A percentile compares a stretch with the other conserved stretches of the same genome.
Evolutionary conservation across 2,797 vertebrate species (phyloP).

Genomic region (Premnoplex brunnescens): DNA sequence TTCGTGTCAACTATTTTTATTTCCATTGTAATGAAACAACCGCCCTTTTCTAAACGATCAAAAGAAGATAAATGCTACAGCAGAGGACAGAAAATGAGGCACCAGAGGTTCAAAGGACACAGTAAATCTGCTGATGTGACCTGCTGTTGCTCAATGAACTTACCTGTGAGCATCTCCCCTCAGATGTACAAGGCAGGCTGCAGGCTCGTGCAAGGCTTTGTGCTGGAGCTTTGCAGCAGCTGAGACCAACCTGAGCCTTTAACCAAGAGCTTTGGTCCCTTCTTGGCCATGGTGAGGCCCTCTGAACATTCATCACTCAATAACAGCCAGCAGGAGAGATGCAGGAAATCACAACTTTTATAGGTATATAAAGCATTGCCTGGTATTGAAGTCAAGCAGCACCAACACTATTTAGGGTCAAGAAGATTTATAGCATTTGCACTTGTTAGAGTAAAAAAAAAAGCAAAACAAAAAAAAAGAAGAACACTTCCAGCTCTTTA

Average conservation of each 20-base stretch:
- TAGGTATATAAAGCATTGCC: background rate
- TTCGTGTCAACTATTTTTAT: slow-evolving; percentile 19
- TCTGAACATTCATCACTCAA: background rate
- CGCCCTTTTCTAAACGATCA: background rate
- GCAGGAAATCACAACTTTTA: background rate
- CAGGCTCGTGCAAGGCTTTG: background rate
- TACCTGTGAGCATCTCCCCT: background rate
- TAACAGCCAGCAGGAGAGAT: background rate
- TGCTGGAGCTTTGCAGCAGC: background rate
- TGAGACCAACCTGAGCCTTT: background rate
- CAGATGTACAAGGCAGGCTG: background rate
- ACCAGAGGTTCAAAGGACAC: background rate
- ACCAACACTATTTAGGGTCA: background rate
- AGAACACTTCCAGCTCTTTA: background rate
- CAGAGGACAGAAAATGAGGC: background rate
- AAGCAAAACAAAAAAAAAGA: background rate
- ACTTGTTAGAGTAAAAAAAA: background rate
- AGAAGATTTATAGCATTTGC: background rate
- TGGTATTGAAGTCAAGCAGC: background rate
- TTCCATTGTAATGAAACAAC: slow-evolving; percentile 31
- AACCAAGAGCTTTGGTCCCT: background rate
- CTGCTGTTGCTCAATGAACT: slow-evolving; percentile 10
- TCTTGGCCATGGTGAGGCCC: background rate
- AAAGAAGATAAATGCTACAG: background rate
- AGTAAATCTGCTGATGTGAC: background rate